Base-by-base conservation (phyloP, 2,888 invertebrate species). In the Ceraclea dissimilis region DNA sequence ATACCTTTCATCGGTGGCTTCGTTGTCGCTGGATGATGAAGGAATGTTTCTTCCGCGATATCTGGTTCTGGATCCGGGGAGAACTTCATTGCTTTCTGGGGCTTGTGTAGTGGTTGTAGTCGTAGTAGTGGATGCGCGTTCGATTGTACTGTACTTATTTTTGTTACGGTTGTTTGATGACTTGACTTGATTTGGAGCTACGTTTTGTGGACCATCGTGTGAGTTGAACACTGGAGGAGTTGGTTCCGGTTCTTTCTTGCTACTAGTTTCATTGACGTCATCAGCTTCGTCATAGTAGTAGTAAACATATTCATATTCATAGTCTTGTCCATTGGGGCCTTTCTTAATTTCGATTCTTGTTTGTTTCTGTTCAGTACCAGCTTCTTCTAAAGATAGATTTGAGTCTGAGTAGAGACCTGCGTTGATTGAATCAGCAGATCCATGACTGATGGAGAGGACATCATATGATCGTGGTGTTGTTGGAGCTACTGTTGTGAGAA, bases 291-390 rank as follows among this genome's bases (percentile, higher is more conserved):
- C 90, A 65, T 90, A 89, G 66, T 93, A 93, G 67, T 93, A 93
- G 67, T 93, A 93, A 21, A 93, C 88, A 67, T 93, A 93, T 69
- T 93, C 93, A 67, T 92, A 93, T 70, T 93, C 93, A 67, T 92
- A 92, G 67, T 93, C 92, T 70, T 91, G 87, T 1, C 92, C 92
- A 66, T 92, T 91, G 1, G 90, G 90, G 13, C 90, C 92, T 67
- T 91, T 92, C 67, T 92, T 90, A 31, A 92, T 85, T 77, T 91
- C 85, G 64, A 88, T 86, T 59, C 86, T 76, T 0, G 88, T 87
- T 65, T 81, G 81, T 62, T 79, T 82, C 64, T 83, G 84, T 67
- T 86, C 86, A 17, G 84, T 81, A 1, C 84, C 84, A 43, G 85
- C 84, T 1, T 80, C 79, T 60, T 82, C 80, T 19, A 84, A 69